Conservation (phyloP, 2,888 invertebrate genomes). For the Heliconius hortense region DNA sequence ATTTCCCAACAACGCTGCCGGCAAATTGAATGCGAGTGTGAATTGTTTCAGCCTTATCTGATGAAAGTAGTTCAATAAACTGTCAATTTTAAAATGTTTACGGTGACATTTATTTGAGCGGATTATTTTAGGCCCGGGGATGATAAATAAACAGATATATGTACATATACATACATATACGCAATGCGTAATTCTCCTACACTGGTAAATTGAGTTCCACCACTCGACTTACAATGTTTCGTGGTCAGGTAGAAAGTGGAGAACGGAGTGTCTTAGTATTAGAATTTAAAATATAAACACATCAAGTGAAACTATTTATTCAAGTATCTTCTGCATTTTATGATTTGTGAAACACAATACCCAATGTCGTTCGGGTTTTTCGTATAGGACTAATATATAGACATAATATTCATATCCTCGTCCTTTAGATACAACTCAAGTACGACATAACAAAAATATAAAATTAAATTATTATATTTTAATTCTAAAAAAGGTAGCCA, state of each 20-base stretch:
- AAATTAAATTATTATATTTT: not conserved
- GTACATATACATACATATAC: not conserved
- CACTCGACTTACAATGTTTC: not conserved
- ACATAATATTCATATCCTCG: not conserved
- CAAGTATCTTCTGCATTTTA: no score
- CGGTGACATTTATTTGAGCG: slow-evolving; percentile 33
- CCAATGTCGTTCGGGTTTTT: no score
- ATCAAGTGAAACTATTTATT: no score
- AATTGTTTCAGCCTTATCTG: slow-evolving; percentile 65
- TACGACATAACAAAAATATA: not conserved
- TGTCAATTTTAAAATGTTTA: slow-evolving; percentile 41
- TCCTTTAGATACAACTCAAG: not conserved
- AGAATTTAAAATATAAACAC: no score
- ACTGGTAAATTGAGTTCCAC: not conserved
- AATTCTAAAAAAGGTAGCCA: not conserved
- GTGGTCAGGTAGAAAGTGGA: not conserved
- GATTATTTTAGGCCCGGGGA: not conserved
- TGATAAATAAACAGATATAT: not conserved
- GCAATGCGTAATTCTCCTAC: not conserved
- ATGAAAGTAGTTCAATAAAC: slow-evolving; percentile 42
- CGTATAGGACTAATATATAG: no score
- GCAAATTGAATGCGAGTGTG: slow-evolving; percentile 72
- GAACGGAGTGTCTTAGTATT: not conserved
- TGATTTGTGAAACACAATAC: no score
- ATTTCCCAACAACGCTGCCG: slow-evolving; percentile 73